A percentile compares a stretch with the other conserved stretches of the same genome.
Evolutionary conservation across 2,113 vertebrate species (phyloP).

Genomic region (Mesitornis unicolor): DNA sequence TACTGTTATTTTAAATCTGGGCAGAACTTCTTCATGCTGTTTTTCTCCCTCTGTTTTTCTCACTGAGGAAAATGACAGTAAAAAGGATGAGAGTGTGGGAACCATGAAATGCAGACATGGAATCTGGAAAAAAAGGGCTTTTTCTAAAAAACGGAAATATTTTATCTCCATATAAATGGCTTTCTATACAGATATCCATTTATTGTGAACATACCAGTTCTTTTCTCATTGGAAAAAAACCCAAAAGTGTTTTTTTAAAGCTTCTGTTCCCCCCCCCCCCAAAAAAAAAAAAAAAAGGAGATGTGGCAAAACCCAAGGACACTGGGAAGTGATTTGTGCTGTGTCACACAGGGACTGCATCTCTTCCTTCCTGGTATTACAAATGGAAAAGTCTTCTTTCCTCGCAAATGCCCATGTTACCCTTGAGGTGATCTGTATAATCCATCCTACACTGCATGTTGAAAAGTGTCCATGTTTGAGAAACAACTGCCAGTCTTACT

Average conservation of each 20-base stretch:
- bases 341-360: neutral
- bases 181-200: neutral
- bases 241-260: neutral
- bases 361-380: neutral
- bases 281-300: neutral
- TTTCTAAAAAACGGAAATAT: neutral
- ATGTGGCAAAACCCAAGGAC: neutral
- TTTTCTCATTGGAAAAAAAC: neutral
- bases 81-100: neutral
- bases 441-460: rapidly evolving
- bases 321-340: neutral
- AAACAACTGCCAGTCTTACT: neutral
- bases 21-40: neutral
- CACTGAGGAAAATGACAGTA: neutral
- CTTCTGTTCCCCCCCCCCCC: neutral
- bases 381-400: neutral
- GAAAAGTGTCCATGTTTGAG: neutral
- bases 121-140: neutral
- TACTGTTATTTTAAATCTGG: neutral
- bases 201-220: neutral
- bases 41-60: neutral
- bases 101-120: neutral
- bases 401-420: rapidly evolving
- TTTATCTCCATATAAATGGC: neutral
- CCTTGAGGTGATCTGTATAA: neutral